Percentiles rank a stretch among this genome's conserved stretches.
phyloP scores from a whole-genome alignment of 1,140 invertebrate genomes.

The Orius insidiosus region DNA sequence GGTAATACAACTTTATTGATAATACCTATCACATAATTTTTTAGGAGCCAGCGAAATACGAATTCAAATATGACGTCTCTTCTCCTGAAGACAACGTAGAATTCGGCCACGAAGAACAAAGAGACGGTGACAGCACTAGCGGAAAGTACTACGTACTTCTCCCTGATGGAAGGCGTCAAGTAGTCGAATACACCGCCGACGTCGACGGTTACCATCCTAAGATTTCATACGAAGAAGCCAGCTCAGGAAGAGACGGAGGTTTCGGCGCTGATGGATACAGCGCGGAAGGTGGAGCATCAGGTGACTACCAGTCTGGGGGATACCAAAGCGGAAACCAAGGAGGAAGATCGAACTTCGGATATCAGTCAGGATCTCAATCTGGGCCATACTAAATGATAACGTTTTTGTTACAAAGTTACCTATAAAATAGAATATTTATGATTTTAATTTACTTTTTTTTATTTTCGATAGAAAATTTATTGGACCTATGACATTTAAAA shows the following conservation, averaged over 20 bases:
- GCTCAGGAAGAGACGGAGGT: neutral
- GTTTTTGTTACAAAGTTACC: no score
- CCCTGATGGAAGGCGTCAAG: conserved; percentile 69
- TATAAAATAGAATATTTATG: no score
- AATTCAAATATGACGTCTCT: conserved; percentile 68
- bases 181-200: conserved; percentile 68
- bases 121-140: conserved; percentile 57
- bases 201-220: conserved; percentile 62
- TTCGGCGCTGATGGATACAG: conserved; percentile 5
- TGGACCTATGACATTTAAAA: no score
- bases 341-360: no score
- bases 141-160: conserved; percentile 71
- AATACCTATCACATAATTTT: conserved; percentile 21
- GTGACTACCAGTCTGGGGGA: neutral
- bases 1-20: no score
- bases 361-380: no score
- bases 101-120: conserved; percentile 64
- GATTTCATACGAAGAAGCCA: conserved; percentile 46
- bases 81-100: conserved; percentile 50
- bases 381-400: no score
- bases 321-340: neutral
- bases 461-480: no score
- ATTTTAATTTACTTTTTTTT: no score
- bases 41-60: conserved; percentile 66
- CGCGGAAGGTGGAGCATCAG: neutral